Conservation (phyloP, 2,888 invertebrate genomes). For the Leucozona laternaria region DNA sequence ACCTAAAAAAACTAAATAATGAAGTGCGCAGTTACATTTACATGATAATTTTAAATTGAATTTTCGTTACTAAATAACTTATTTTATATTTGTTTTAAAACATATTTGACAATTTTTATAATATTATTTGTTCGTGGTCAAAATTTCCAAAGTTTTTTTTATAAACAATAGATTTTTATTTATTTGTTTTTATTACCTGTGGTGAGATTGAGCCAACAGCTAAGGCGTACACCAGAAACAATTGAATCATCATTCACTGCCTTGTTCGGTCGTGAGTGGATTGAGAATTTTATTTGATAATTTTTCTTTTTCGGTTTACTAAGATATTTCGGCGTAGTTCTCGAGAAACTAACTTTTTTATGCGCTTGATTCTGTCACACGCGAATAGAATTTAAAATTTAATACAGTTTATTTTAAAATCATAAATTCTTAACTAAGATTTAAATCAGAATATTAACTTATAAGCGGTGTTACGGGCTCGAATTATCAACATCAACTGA, state of each 20-base stretch:
- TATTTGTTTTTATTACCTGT: slow-evolving; percentile 51
- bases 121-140: no score
- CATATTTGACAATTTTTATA: no score
- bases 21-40: slow-evolving; percentile 1
- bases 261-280: not conserved
- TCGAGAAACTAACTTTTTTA: slow-evolving; percentile 21
- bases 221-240: slow-evolving; percentile 53
- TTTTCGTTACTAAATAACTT: not conserved
- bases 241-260: slow-evolving; percentile 56
- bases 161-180: slow-evolving; percentile 12
- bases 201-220: slow-evolving; percentile 51
- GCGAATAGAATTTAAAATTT: slow-evolving; percentile 32
- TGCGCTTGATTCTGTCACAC: slow-evolving; percentile 37
- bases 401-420: slow-evolving; percentile 17
- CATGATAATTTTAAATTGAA: not conserved
- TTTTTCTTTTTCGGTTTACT: not conserved
- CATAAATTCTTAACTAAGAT: slow-evolving; percentile 31
- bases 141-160: not conserved
- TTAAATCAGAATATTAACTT: slow-evolving; percentile 2
- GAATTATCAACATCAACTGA: slow-evolving; percentile 59
- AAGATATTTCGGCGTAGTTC: not conserved
- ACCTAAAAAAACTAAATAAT: not conserved
- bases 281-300: not conserved
- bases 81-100: not conserved
- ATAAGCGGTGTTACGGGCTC: slow-evolving; percentile 39